A percentile compares a stretch with the other conserved stretches of the same genome.
Evolutionary conservation across 2,888 invertebrate species (phyloP).

Genomic region (Proisotoma minuta): DNA sequence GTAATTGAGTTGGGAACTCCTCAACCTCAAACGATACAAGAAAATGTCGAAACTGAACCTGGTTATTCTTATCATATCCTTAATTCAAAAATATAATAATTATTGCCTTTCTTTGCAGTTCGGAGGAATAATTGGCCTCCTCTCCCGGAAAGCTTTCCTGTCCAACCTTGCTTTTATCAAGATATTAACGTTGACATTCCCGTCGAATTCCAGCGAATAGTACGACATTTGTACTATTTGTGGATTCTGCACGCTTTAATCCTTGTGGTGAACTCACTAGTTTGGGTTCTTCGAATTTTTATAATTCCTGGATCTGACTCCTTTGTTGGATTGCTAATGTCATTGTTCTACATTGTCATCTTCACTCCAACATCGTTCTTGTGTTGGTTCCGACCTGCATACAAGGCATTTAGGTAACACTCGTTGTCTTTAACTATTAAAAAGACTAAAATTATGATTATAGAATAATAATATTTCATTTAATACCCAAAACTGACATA

Average conservation of each 20-base stretch:
- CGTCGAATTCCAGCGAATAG: constrained; percentile 92
- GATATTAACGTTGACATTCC: constrained; percentile 99
- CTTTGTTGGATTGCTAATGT: constrained; percentile 74
- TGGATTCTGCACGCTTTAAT: constrained; percentile 93
- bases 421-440: neutral
- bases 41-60: neutral
- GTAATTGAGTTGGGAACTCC: too few relatives aligned
- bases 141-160: constrained; percentile 81
- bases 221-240: constrained; percentile 87
- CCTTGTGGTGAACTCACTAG: constrained; percentile 78
- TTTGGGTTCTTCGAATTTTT: constrained; percentile 73
- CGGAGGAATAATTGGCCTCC: constrained; percentile 98
- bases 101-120: constrained; percentile 51
- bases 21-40: neutral
- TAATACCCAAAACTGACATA: too few relatives aligned
- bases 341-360: constrained; percentile 79
- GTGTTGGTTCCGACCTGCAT: constrained; percentile 98
- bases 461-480: constrained; percentile 19
- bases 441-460: neutral
- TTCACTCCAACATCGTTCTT: constrained; percentile 96
- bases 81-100: neutral
- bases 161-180: constrained; percentile 98
- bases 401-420: constrained; percentile 84
- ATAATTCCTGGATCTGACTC: constrained; percentile 53
- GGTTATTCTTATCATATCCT: neutral